Evolutionary conservation across 2,113 vertebrate genomes (phyloP), one percentile per base, ranked within the genome.

Genomic region (Mesocricetus auratus): DNA sequence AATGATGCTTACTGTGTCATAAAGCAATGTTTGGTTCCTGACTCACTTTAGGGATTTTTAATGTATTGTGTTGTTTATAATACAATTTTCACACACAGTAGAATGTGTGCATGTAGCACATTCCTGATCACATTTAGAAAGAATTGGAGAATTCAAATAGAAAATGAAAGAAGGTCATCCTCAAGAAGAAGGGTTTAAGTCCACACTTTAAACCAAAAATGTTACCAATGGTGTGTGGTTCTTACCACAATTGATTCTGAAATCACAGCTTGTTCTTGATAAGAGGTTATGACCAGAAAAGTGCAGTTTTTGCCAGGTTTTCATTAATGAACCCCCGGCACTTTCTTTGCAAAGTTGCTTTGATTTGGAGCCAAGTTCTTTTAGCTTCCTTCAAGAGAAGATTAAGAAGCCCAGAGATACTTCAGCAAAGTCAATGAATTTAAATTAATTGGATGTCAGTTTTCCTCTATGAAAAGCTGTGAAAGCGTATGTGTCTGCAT

Each of bases 351-450:
- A 95, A 96, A 93, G 53, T 73, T 95, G 81, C 53, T 97, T 95
- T 81, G 78, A 64, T 85, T 83, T 83, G 83, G 64, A 91, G 91
- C 79, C 91, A 69, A 42, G 73, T 82, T 94, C 88, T 62, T 33
- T 85, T 77, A 81, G 42, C n/a, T 64, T 94, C 69, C 69, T 92
- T 91, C 58, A 91, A 53, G 50, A 83, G 89, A 91, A 92, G 39
- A 39, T 74, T 93, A 69, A 89, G 79, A 42, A 86, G 88, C 74
- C 90, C 86, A 94, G 89, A 97, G 82, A 93, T 50, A 79, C 22
- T 91, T 92, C 86, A 93, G 82, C 87, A 92, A 97, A 90, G 86
- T 95, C 90, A 86, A 0, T 86, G 77, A 94, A 97, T 92, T 90
- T 86, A 83, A 96, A 93, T 47, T 91, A 96, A 92, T n/a, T 91